Evolutionary conservation across 2,797 vertebrate genomes (phyloP), one percentile per base, ranked within the genome.

Genomic region (Apogon hyalosoma): DNA sequence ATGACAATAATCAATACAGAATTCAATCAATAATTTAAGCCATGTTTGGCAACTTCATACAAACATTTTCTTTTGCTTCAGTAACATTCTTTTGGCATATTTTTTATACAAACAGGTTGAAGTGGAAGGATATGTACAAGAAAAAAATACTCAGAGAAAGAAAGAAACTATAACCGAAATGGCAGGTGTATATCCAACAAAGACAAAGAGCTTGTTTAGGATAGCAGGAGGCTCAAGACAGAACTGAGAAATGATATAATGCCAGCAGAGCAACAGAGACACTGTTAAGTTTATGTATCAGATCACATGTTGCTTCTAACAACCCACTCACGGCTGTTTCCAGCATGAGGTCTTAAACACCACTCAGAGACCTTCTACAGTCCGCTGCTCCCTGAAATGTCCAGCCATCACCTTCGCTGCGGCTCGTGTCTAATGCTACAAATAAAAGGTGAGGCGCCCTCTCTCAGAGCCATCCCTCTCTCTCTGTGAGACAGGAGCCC

Each of bases 1-100:
- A 71, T 72, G 70, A 80, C 80, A 86, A 73, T 79, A 87, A 87
- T 75, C 85, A 88, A 85, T 87, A 83, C 87, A 89, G 76, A 85
- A 85, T 79, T 76, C 71, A 80, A 48, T 82, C 63, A 81, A 89
- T 90, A 90, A 85, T 80, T 90, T 75, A 86, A 75, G 58, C 71
- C 82, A 56, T 63, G 72, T 84, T 7, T 48, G 74, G 77, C 62
- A 61, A 85, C 66, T 79, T 83, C 56, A 79, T 67, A 90, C 61
- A 80, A 70, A 86, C 65, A 79, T 68, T 71, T 80, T 74, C 12
- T 79, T 86, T 80, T 24, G 63, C 77, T 77, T 64, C 64, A 79
- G 59, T 72, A 65, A 87, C 73, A 86, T 89, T 88, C 58, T 63
- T 75, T 73, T 79, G 41, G 59, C 63, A 51, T 51, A 69, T 70